phyloP scores from a whole-genome alignment of 2,113 vertebrate species.

The Oryctolagus cuniculus region mOryCun1.1 NC_091442.1:13177001-13177500 shows the following conservation, averaged over 20 bases:
- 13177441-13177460: neutral
- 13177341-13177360: conserved; percentile 61
- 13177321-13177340: conserved; percentile 78
- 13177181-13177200: conserved; percentile 90
- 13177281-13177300: conserved; percentile 80
- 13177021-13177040: neutral
- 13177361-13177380: conserved; percentile 75
- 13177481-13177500: neutral
- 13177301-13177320: conserved; percentile 78
- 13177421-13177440: conserved; percentile 82
- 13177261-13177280: conserved; percentile 86
- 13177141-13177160: conserved; percentile 88
- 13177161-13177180: conserved; percentile 91
- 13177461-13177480: conserved; percentile 57
- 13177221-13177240: conserved; percentile 86
- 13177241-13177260: conserved; percentile 86
- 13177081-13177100: conserved; percentile 8
- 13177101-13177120: conserved; percentile 76
- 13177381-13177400: conserved; percentile 75
- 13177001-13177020: neutral
- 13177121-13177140: conserved; percentile 83
- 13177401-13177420: conserved; percentile 74
- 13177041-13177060: neutral
- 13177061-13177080: rapidly evolving
- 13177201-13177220: conserved; percentile 89